Evolutionary conservation across 2,888 invertebrate species (phyloP).

Genomic region (Piscicola geometra): DNA sequence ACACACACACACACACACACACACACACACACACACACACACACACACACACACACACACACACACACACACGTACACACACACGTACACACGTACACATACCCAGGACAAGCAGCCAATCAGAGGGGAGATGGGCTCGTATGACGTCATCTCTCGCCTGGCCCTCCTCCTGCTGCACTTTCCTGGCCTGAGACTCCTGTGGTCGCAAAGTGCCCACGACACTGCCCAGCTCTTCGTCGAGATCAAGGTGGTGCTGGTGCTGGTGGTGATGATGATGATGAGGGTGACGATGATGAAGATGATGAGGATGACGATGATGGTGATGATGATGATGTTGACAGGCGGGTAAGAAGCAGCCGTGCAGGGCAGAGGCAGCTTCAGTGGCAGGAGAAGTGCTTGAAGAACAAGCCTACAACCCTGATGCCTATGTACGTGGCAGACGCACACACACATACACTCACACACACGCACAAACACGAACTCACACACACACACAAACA

Average conservation of each 20-base stretch:
- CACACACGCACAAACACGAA: too few species aligned
- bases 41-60: too few species aligned
- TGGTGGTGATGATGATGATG: too few species aligned
- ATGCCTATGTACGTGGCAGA: conserved; percentile 60
- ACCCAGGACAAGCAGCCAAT: conserved; percentile 70
- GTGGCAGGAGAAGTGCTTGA: conserved; percentile 61
- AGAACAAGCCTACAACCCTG: conserved; percentile 66
- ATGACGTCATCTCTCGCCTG: conserved; percentile 77
- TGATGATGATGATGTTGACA: conserved; percentile 49
- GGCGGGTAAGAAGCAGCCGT: conserved; percentile 77
- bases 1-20: too few species aligned
- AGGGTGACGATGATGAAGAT: too few species aligned
- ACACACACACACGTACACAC: too few species aligned
- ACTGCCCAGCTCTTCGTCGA: conserved; percentile 93
- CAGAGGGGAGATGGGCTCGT: conserved; percentile 68
- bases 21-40: too few species aligned
- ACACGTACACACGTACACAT: too few species aligned
- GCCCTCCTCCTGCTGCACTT: conserved; percentile 90
- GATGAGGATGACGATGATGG: too few species aligned
- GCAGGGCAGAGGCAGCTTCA: conserved; percentile 73
- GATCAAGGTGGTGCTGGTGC: conserved; percentile 67
- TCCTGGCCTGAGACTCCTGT: conserved; percentile 82
- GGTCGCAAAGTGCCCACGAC: conserved; percentile 94
- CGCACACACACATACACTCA: background rate
- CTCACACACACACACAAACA: too few species aligned